Base-by-base conservation (phyloP, 2,113 vertebrate species). In the Corvus hawaiiensis region DNA sequence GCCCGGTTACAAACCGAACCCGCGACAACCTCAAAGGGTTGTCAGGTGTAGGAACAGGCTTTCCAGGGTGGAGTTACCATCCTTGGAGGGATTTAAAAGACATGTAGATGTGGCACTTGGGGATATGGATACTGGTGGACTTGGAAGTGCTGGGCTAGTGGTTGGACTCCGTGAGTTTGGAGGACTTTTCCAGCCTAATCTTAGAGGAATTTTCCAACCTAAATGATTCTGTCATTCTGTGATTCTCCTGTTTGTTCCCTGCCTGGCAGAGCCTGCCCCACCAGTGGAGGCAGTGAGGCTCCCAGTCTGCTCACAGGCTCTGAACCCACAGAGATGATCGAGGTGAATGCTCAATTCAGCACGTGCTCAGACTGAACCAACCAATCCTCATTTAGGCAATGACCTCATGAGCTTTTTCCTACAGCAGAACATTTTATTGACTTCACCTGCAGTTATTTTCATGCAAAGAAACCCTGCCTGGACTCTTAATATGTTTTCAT, bases 311-410 rank as follows among this genome's bases (percentile, higher is more conserved):
- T 48, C 62, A 28, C 21, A 23, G 41, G 16, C 24, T 5, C 35
- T 39, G 44, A 6, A 5, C 43, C 44, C 2, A 0, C 48, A 76
- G 19, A 1, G 0, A 11, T 16, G 46, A 13, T 28, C 0, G 1
- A 15, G 15, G 10, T 4, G 6, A 41, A 32, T 7, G 19, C 27
- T 56, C 3, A 1, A 23, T 8, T 11, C 39, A 73, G 48, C 43
- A 5, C 2, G 1, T 13, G 13, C 26, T 52, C 32, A 44, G 14
- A 9, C 6, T 32, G 33, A 81, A 52, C 20, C 46, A 66, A 48
- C 10, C 24, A 27, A 11, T 30, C 61, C 33, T 62, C 32, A 66
- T 33, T 32, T 39, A 11, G 21, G 11, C 48, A 30, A 30, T 11
- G 68, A 48, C 28, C 64, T 33, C 44, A 32, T 3, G 22, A 75